Evolutionary conservation across 1,140 invertebrate species (phyloP), one percentile per base, ranked within the genome.

Genomic region (Anagrus nilaparvatae): DNA sequence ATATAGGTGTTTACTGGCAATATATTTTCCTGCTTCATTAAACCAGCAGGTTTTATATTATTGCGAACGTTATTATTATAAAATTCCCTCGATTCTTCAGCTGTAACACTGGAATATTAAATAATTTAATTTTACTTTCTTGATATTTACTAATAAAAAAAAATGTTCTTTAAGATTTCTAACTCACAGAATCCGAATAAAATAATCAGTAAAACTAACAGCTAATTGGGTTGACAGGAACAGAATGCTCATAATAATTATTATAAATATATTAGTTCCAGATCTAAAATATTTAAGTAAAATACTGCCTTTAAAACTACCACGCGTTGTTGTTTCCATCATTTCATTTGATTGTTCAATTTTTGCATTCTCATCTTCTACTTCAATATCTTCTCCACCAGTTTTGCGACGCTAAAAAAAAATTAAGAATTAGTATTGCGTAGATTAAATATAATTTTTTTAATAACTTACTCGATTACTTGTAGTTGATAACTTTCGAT

Each of bases 201-300:
- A 84, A 52, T 75, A 79, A 51, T 84, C 81, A 20, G 73, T 74
- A 12, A 72, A 66, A 46, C 79, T 83, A 20, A 71, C 76, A 20
- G 73, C 54, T 14, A 76, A 53, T 60, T 84, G 81, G 12, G 77
- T 70, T 1, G 73, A 48, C 10, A 74, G 42, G 32, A 74, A 75
- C 3, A 80, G 53, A 5, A 71, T 6, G 3, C 71, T 32, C 50
- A 82, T 68, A 0, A 46, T 52, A 5, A 76, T 66, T 3, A 72
- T 52, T 14, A 71, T 46, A 25, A 63, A 65, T 23, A 74, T 66
- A 18, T 76, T 76, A 13, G 69, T 68, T 14, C 76, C 75, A 2
- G 74, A 75, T 28, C 63, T 57, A 31, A 82, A 71, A 53, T 84
- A 84, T 10, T 73, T 71, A 5, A 67, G 57, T 59, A 84, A 83